These are phyloP conservation scores for Axis porcinus DNA, from an alignment of 2,113 vertebrate genomes.

Conservation along the genomic window DNA sequence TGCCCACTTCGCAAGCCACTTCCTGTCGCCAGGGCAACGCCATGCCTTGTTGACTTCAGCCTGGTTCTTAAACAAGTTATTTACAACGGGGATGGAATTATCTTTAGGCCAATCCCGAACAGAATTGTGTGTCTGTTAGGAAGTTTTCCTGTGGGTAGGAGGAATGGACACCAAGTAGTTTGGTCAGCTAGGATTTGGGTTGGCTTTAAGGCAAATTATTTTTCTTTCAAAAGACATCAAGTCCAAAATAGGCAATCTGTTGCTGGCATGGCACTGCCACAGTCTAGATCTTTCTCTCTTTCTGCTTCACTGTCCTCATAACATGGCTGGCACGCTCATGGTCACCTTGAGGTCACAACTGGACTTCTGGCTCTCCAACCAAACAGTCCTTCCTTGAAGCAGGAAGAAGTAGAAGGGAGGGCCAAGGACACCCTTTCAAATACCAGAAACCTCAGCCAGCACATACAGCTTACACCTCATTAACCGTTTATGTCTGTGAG, in stretches of 20 bases:
- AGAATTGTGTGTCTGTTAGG: neutral
- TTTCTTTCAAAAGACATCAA: neutral
- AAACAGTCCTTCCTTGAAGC: neutral
- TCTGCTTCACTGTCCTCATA: neutral
- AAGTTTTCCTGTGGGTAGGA: neutral
- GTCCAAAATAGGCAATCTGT: neutral
- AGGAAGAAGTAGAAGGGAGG: neutral
- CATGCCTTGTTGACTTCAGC: neutral
- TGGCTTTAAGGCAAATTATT: neutral
- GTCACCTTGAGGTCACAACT: neutral
- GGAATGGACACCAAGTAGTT: neutral
- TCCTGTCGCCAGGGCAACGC: neutral
- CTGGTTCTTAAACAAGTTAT: neutral
- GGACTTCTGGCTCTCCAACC: neutral
- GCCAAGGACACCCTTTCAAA: neutral
- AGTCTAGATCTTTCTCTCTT: neutral
- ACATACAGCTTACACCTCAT: neutral
- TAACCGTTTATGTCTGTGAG: neutral
- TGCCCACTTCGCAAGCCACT: neutral
- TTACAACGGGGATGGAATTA: neutral
- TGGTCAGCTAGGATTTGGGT: neutral
- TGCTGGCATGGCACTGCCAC: neutral
- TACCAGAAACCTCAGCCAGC: neutral
- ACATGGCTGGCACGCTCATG: neutral
- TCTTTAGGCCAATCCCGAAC: neutral